phyloP scores from a whole-genome alignment of 2,113 vertebrate species.

The Rutilus rutilus region DNA sequence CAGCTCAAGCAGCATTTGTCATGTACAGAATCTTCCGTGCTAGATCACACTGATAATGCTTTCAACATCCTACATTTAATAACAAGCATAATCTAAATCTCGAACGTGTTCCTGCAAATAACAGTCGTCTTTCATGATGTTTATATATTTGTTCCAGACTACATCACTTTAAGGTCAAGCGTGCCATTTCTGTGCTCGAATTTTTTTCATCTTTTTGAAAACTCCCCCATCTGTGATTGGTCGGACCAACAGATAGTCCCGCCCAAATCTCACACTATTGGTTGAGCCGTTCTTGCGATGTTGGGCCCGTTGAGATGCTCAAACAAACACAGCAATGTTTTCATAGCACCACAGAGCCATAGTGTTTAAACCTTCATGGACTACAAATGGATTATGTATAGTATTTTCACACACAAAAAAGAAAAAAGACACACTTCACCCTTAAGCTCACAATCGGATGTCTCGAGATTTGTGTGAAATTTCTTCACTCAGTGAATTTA shows the following conservation, averaged over 20 bases:
- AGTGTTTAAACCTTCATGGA: background rate
- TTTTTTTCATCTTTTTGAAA: background rate
- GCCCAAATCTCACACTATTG: background rate
- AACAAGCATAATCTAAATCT: background rate
- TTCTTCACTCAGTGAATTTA: background rate
- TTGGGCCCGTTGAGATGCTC: background rate
- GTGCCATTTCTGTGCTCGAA: background rate
- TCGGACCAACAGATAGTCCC: background rate
- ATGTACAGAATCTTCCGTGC: conserved; percentile 10
- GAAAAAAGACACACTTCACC: background rate
- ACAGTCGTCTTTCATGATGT: conserved; percentile 2
- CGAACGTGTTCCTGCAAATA: background rate
- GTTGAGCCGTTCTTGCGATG: background rate
- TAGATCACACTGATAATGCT: background rate
- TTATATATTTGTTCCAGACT: background rate
- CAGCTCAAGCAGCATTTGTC: conserved; percentile 16
- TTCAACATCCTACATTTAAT: background rate
- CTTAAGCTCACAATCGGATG: background rate
- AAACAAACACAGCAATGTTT: conserved; percentile 12
- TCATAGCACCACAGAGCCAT: background rate
- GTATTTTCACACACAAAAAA: background rate
- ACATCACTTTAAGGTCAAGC: background rate
- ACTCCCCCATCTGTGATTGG: background rate
- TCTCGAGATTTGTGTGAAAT: background rate
- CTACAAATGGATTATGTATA: background rate